phyloP scores from a whole-genome alignment of 2,888 invertebrate species.

The Syritta pipiens region DNA sequence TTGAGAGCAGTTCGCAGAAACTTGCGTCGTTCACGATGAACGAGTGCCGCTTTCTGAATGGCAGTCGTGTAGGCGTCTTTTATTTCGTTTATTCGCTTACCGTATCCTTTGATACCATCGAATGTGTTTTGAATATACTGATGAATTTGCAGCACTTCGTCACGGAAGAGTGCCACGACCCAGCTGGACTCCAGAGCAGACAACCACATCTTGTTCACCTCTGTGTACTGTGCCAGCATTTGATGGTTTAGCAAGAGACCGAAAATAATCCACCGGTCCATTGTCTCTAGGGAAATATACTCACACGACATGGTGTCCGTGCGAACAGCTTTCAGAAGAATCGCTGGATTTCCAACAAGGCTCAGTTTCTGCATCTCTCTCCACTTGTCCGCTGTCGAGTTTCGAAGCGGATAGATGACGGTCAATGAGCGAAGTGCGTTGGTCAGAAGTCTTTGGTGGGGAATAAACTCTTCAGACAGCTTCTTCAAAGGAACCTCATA shows the following conservation, averaged over 20 bases:
- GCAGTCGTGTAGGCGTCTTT: conserved; percentile 96
- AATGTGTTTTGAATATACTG: conserved; percentile 95
- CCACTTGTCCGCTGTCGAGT: conserved; percentile 96
- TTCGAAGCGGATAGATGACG: conserved; percentile 92
- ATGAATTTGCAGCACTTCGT: conserved; percentile 98
- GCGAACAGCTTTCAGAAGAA: conserved; percentile 94
- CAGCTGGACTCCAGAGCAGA: conserved; percentile 95
- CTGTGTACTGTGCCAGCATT: conserved; percentile 88
- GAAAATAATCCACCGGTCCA: conserved; percentile 98
- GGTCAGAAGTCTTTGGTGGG: conserved; percentile 92
- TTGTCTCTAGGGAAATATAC: conserved; percentile 94
- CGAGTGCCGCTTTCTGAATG: conserved; percentile 92
- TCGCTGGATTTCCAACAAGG: conserved; percentile 95
- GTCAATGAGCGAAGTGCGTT: conserved; percentile 93
- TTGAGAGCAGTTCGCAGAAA: conserved; percentile 97
- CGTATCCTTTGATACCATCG: conserved; percentile 96
- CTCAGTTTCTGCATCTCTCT: conserved; percentile 95
- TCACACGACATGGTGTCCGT: conserved; percentile 99
- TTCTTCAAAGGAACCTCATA: conserved; percentile 98
- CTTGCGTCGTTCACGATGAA: conserved; percentile 97
- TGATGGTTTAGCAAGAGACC: conserved; percentile 95
- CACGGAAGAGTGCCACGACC: conserved; percentile 96
- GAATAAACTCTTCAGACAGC: conserved; percentile 96
- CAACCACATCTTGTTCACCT: conserved; percentile 93
- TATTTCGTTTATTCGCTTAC: conserved; percentile 95